Evolutionary conservation across 1,140 invertebrate genomes (phyloP).

Genomic region (Ostrea denselamellosa): DNA sequence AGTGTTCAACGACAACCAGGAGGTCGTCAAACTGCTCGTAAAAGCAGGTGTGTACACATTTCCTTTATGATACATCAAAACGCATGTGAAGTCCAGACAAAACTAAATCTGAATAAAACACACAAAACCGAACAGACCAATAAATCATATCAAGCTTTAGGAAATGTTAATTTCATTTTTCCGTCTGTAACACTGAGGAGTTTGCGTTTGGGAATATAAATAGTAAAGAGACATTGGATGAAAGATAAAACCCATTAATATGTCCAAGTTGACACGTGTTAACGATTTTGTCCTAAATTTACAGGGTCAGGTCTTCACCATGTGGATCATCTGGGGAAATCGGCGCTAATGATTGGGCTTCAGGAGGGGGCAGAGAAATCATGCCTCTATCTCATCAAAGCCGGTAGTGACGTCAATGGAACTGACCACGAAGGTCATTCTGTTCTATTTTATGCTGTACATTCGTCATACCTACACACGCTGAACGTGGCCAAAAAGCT

Average conservation of each 20-base stretch:
- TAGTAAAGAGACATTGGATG: background rate
- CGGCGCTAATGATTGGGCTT: slow-evolving; percentile 48
- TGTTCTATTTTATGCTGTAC: slow-evolving; percentile 50
- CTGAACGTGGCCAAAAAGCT: slow-evolving; percentile 46
- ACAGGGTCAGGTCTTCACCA: slow-evolving; percentile 47
- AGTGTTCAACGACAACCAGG: slow-evolving; percentile 44
- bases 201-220: background rate
- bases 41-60: slow-evolving; percentile 50
- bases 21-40: slow-evolving; percentile 48
- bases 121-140: background rate
- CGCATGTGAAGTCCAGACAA: background rate
- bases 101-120: background rate
- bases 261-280: slow-evolving; percentile 11
- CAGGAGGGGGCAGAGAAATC: slow-evolving; percentile 51
- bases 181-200: background rate
- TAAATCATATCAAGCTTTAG: background rate
- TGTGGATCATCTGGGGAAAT: slow-evolving; percentile 40
- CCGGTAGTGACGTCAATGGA: slow-evolving; percentile 46
- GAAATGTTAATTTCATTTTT: background rate
- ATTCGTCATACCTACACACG: slow-evolving; percentile 35
- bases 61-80: background rate
- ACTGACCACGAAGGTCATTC: slow-evolving; percentile 51
- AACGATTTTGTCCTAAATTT: slow-evolving; percentile 20
- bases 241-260: background rate
- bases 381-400: slow-evolving; percentile 51